Evolutionary conservation across 1,140 invertebrate genomes (phyloP).

Genomic region (Eumaeus atala): DNA sequence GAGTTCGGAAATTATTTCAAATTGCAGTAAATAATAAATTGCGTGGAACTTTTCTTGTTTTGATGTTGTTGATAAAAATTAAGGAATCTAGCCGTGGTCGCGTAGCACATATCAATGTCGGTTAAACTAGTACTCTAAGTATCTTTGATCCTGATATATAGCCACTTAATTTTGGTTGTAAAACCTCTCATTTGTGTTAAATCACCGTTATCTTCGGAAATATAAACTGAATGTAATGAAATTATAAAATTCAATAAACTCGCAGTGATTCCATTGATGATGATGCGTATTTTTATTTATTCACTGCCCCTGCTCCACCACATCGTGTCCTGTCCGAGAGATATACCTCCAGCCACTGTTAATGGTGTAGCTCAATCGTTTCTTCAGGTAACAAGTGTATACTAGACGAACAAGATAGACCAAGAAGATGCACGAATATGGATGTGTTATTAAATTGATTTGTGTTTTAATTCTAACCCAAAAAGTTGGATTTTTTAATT

Average conservation of each 20-base stretch:
- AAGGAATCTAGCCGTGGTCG: constrained; percentile 66
- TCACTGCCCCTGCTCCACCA: constrained; percentile 6
- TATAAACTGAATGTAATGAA: constrained; percentile 66
- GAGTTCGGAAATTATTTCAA: constrained; percentile 16
- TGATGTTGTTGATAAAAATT: constrained; percentile 71
- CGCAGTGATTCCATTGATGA: constrained; percentile 70
- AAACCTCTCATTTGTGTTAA: constrained; percentile 10
- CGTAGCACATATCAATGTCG: constrained; percentile 66
- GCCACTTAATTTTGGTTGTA: constrained; percentile 35
- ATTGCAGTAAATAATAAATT: constrained; percentile 33
- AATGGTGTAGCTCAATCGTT: too few relatives aligned
- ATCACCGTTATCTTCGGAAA: constrained; percentile 15
- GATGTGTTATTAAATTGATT: too few relatives aligned
- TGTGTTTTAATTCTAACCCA: too few relatives aligned
- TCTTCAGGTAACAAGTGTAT: too few relatives aligned
- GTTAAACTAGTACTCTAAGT: constrained; percentile 69
- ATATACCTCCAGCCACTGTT: too few relatives aligned
- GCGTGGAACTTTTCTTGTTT: constrained; percentile 64
- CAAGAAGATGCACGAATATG: too few relatives aligned
- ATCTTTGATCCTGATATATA: constrained; percentile 61
- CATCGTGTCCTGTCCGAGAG: too few relatives aligned
- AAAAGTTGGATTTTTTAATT: too few relatives aligned
- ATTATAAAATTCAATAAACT: constrained; percentile 69
- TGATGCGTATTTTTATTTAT: constrained; percentile 51
- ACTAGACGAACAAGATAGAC: too few relatives aligned